These are phyloP conservation scores for Neotoxoptera formosana DNA, from an alignment of 1,140 invertebrate species.

Conservation along the genomic window DNA sequence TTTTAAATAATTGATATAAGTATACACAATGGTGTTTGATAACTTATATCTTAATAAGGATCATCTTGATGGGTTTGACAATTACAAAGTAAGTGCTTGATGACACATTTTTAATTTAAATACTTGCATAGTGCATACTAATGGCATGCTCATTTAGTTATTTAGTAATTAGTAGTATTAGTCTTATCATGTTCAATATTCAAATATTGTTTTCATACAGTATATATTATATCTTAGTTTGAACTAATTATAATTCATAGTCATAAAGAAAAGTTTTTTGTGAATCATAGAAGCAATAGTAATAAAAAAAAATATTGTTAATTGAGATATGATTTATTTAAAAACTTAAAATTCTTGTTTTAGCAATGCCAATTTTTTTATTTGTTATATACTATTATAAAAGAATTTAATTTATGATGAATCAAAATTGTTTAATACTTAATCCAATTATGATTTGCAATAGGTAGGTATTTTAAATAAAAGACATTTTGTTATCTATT, in stretches of 20 bases:
- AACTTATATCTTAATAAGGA: conserved; percentile 75
- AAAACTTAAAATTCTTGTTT: not conserved
- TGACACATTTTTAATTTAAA: conserved; percentile 12
- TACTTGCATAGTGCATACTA: not conserved
- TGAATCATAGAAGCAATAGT: not conserved
- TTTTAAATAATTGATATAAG: not conserved
- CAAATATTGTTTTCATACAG: not conserved
- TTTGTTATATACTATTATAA: not conserved
- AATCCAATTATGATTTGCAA: not conserved
- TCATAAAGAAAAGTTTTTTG: not conserved
- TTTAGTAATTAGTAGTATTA: conserved; percentile 6
- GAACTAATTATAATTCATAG: not conserved
- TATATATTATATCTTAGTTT: not conserved
- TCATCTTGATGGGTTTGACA: conserved; percentile 87
- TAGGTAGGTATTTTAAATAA: not conserved
- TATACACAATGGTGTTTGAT: conserved; percentile 61
- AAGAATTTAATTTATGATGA: not conserved
- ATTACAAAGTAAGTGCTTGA: conserved; percentile 81
- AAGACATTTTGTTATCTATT: not conserved
- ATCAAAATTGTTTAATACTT: not conserved
- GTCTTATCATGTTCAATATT: not conserved
- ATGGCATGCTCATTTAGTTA: not conserved
- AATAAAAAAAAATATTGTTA: not conserved
- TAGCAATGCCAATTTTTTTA: not conserved
- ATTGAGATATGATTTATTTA: not conserved